These are phyloP conservation scores for Himalopsyche tibetana DNA, from an alignment of 2,888 invertebrate genomes.

Conservation along the genomic window DNA sequence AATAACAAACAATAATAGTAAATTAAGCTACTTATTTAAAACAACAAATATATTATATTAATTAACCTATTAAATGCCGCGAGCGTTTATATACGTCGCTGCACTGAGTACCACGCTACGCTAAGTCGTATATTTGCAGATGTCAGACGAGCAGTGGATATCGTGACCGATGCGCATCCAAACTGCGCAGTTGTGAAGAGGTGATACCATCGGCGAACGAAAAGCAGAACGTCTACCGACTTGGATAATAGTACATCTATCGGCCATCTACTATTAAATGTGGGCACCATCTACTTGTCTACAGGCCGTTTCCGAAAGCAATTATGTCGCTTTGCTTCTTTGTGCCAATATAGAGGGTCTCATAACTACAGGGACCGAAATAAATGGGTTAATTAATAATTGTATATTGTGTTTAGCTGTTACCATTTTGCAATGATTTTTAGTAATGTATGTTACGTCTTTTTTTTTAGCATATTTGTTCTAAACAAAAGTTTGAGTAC, in stretches of 20 bases:
- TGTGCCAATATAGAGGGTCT: neutral
- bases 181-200: neutral
- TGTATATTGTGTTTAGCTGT: neutral
- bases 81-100: no score
- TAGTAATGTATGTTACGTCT: neutral
- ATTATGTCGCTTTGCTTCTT: neutral
- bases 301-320: constrained; percentile 23
- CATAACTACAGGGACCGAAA: neutral
- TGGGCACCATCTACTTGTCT: constrained; percentile 12
- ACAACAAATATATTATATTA: no score
- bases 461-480: no score
- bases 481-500: no score
- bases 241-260: neutral
- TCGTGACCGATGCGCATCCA: constrained; percentile 11
- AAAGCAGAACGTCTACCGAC: constrained; percentile 27
- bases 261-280: constrained; percentile 8
- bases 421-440: no score
- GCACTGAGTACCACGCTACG: no score
- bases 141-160: neutral
- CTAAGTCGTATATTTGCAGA: neutral
- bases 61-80: no score
- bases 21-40: no score
- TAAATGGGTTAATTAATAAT: neutral
- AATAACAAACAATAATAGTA: no score
- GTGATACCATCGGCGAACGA: constrained; percentile 2